Evolutionary conservation across 2,797 vertebrate species (phyloP), one percentile per base, ranked within the genome.

Genomic region (Cygnus olor): DNA sequence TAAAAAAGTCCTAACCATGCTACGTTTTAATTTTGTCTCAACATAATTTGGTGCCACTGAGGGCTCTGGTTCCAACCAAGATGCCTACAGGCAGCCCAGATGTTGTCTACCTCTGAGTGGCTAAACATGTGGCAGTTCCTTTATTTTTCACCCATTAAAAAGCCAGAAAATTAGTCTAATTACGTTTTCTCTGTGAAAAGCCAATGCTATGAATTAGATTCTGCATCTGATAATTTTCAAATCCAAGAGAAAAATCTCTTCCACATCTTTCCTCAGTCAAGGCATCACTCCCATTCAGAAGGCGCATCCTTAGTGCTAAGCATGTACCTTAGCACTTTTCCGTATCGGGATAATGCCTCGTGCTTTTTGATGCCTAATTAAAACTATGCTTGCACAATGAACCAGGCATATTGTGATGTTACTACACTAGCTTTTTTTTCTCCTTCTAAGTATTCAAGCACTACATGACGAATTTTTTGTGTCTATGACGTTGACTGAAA

Each of bases 61-160:
- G 44, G 44, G 49, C 22, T 80, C 58, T 63, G 36, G 38, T 20
- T 88, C 40, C 14, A 84, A 44, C 5, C 21, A 83, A 78, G 47
- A 5, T 68, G 49, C 54, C 36, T 51, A 57, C 16, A 93, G 56
- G 1, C 49, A 92, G 22, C 28, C 18, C 24, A 3, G 4, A 47
- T 16, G 22, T 27, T 45, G 70, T 45, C 2, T 12, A 27, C 71
- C 6, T 0, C 0, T 8, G 88, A 7, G 2, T 10, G 17, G 38
- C 28, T 80, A 42, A 85, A 83, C 54, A 85, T 18, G 54, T 38
- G 61, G 61, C 32, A 83, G 12, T 49, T 10, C 61, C 32, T 84
- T 61, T 13, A 40, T 9, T 82, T 77, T 85, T 83, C 22, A 27
- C 2, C 45, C 10, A 5, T 58, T 83, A 57, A 83, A 74, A 89